Evolutionary conservation across 2,888 invertebrate genomes (phyloP), one percentile per base, ranked within the genome.

Genomic region (Meghimatium bilineatum): DNA sequence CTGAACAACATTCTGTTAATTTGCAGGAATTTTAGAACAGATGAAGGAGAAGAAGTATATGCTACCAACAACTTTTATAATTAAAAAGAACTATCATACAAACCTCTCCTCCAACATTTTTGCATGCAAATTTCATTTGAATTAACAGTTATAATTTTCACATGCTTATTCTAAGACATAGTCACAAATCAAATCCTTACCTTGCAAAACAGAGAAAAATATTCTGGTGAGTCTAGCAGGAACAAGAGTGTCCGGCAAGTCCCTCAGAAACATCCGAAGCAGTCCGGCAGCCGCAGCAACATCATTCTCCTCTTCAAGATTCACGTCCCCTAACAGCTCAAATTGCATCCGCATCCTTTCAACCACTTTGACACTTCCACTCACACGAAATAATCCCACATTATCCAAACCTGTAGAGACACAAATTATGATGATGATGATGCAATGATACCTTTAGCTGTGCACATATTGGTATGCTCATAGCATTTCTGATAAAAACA

Each of bases 251-350:
- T 92, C 92, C 1, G 93, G 92, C 80, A 95, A 91, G 89, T 95
- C 95, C 87, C 95, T 93, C 56, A 95, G 93, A 90, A 95, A 95
- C 81, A 95, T 93, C 85, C 95, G 94, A 63, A 95, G 94, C 71
- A 95, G 91, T 5, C 95, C 94, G 1, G 95, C 95, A 14, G 95
- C 95, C 3, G 95, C 95, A 85, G 95, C 94, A 44, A 95, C 93
- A 88, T 95, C 95, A 63, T 82, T 79, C 66, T 87, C 87, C 60
- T 93, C 93, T 26, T 91, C 90, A 85, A 95, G 92, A 87, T 95
- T 94, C 63, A 95, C 95, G 90, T 95, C 95, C 5, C 95, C 95
- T 36, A 93, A 92, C 74, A 93, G 92, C 88, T 95, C 95, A 91
- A 95, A 95, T 17, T 94, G 92, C 14, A 91, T 90, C 86, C 94